Conservation (phyloP, 2,113 vertebrate genomes). For the Cephalopterus ornatus region DNA sequence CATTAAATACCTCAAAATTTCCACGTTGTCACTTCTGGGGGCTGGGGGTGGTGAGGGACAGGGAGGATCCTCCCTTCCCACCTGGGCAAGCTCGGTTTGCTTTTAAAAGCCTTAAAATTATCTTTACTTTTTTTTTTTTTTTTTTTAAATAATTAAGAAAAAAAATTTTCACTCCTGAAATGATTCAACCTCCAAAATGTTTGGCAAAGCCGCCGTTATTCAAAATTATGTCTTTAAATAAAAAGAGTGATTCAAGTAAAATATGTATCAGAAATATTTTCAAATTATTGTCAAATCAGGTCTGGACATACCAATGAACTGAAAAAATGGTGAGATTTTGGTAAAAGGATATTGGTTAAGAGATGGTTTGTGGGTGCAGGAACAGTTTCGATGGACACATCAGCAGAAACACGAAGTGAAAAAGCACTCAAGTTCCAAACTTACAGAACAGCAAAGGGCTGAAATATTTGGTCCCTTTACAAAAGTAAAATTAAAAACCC, state of each 20-base stretch:
- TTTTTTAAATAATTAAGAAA: background rate
- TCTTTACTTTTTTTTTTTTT: background rate
- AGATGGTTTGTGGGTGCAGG: background rate
- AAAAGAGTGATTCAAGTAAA: background rate
- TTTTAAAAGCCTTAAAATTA: accelerated
- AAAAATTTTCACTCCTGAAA: background rate
- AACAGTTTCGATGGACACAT: background rate
- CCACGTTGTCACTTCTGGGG: background rate
- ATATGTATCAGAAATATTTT: background rate
- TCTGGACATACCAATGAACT: background rate
- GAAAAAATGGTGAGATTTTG: background rate
- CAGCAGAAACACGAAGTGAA: background rate
- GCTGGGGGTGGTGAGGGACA: background rate
- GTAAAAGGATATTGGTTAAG: background rate
- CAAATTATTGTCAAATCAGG: background rate
- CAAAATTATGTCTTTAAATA: background rate
- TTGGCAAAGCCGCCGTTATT: background rate
- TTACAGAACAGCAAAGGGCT: background rate
- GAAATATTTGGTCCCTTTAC: too few species aligned
- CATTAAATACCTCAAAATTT: background rate
- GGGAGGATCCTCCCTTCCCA: background rate
- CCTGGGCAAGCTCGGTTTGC: background rate
- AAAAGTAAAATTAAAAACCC: background rate
- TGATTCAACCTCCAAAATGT: background rate
- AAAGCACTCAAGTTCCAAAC: background rate